Base-by-base conservation (phyloP, 2,888 invertebrate genomes). In the Chymomyza fuscimana region DNA sequence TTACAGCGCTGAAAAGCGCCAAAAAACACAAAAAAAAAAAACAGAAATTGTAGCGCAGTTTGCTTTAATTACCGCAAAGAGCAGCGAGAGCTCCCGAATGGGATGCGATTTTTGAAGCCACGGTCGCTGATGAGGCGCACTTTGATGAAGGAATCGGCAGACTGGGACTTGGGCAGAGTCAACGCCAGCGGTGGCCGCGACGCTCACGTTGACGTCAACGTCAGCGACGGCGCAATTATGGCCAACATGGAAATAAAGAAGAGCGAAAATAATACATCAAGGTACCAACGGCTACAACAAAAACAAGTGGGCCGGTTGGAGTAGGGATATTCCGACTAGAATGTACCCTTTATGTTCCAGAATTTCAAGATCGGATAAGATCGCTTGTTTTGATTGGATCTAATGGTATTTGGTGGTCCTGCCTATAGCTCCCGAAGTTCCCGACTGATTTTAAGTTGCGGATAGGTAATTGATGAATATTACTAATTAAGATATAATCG, bases 1-100 rank as follows among this genome's bases (percentile, higher is more conserved):
- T 87, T 87, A 87, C 86, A 79, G 79, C 86, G 75, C 81, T 82
- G 81, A 83, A 83, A 83, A 86, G 84, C 81, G 76, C 84, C 81
- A 70, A 83, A 83, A 82, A 83, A 83, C 81, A 72, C 86, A 83
- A 86, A 83, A 83, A 80, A 78, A 58, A 25, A 15, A 22, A 54
- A 67, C 61, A 65, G 69, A 70, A 61, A 70, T 70, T 72, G 63
- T 65, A 72, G 67, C 71, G 77, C 86, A 79, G 86, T 76, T 81
- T 79, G 80, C 84, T 82, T 83, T 83, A 83, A 83, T 83, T 83
- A 83, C 83, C 86, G 80, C 74, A 52, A 58, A 69, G 62, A 62
- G 62, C 54, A 32, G 58, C 36, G 46, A 69, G 62, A 63, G 19
- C 54, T 54, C 9, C 22, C 54, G 54, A 19, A 22, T 22, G 16